Evolutionary conservation across 1,140 invertebrate genomes (phyloP).

Genomic region (Drosophila asahinai): DNA sequence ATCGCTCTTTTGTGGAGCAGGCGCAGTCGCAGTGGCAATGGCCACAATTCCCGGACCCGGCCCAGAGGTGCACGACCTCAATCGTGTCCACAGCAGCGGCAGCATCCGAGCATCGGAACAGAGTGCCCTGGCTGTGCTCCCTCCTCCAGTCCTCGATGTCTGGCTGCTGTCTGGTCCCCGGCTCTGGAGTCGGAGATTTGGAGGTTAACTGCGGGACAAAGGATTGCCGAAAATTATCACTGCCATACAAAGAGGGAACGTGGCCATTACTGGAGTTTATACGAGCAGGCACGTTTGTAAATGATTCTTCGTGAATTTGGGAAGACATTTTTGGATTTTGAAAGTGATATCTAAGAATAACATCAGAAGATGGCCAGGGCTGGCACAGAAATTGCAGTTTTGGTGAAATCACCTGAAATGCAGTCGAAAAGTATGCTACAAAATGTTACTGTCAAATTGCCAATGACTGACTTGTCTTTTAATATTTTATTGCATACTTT

Average conservation of each 20-base stretch:
- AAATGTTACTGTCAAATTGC: no score
- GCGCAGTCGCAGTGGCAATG: conserved; percentile 56
- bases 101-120: conserved; percentile 44
- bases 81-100: conserved; percentile 55
- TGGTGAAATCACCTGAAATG: neutral
- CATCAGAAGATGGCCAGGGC: neutral
- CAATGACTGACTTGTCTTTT: no score
- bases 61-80: conserved; percentile 79
- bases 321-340: neutral
- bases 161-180: conserved; percentile 64
- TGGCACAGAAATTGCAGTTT: neutral
- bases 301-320: neutral
- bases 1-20: conserved; percentile 62
- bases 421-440: no score
- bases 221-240: conserved; percentile 74
- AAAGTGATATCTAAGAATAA: no score
- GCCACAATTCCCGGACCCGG: conserved; percentile 38
- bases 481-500: no score
- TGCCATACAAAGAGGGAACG: neutral
- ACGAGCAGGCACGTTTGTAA: neutral
- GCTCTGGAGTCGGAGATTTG: conserved; percentile 27
- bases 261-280: conserved; percentile 14
- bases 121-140: conserved; percentile 41
- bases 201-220: conserved; percentile 60
- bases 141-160: conserved; percentile 67